Evolutionary conservation across 2,113 vertebrate genomes (phyloP), one percentile per base, ranked within the genome.

Genomic region (Xenopus borealis): DNA sequence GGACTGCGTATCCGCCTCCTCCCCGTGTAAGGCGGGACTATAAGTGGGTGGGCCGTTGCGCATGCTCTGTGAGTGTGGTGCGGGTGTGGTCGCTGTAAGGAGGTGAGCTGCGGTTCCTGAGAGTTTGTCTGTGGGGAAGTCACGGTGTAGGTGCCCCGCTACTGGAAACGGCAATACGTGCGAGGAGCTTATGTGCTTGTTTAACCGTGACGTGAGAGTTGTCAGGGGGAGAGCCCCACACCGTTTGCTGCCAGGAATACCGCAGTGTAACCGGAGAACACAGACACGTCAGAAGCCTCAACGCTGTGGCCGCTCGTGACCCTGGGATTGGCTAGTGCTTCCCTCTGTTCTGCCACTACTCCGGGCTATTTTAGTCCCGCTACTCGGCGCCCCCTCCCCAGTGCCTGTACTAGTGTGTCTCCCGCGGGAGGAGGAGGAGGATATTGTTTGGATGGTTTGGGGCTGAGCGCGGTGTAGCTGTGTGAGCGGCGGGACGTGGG

Each of bases 51-150:
- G 47, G 17, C 13, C 12, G 53, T 7, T 13, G 23, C 53, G 72
- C 72, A 75, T 68, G 72, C 66, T 12, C 20, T 2, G 11, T 27
- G 12, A 16, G 3, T 19, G 14, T 62, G 16, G 30, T 67, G 72
- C 72, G 72, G 72, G 73, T 75, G 73, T 69, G 73, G 73, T 62
- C 58, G 72, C 10, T 61, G 57, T 18, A 58, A 8, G 72, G 66
- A 69, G 17, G 20, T 12, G 62, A 53, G 73, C 58, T 50, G 66
- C 66, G 62, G 73, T 55, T 77, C 55, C 8, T 4, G 62, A 20
- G n/a, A 33, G 77, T n/a, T 52, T 30, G 14, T 71, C 46, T 69
- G 53, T 63, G 67, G 50, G 65, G 59, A 44, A 45, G 57, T 73
- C 55, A 44, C 27, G 27, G 30, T 11, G 12, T 19, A 6, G 7